A percentile compares a stretch with the other conserved stretches of the same genome.
These are phyloP conservation scores for Cetoscarus ocellatus DNA, from an alignment of 2,797 vertebrate genomes.

Conservation along the genomic window DNA sequence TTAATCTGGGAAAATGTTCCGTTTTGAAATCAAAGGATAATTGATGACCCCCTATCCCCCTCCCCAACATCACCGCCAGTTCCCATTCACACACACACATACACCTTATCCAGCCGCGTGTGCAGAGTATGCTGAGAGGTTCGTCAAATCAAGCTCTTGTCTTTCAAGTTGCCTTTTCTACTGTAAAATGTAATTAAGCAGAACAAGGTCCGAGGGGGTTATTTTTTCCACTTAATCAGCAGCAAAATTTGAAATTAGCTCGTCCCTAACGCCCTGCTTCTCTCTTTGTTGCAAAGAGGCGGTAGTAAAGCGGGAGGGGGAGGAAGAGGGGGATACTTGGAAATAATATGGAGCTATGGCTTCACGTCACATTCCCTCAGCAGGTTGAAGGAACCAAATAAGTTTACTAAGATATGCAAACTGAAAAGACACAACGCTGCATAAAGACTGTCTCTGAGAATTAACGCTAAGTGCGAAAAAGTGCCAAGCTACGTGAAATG, in stretches of 20 bases:
- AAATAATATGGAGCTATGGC: slow-evolving; percentile 77
- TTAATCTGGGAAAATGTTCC: slow-evolving; percentile 79
- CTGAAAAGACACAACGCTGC: no score
- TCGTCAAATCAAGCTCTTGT: slow-evolving; percentile 79
- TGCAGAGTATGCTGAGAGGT: slow-evolving; percentile 50
- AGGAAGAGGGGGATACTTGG: slow-evolving; percentile 19
- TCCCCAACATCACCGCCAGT: slow-evolving; percentile 2
- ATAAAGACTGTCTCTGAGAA: neutral
- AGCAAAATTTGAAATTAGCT: slow-evolving; percentile 85
- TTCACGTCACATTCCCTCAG: slow-evolving; percentile 74
- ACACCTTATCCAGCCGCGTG: slow-evolving; percentile 35
- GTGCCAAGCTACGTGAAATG: slow-evolving; percentile 62
- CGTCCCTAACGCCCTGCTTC: slow-evolving; percentile 77
- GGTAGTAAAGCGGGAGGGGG: neutral
- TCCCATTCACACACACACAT: slow-evolving; percentile 24
- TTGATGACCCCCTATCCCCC: slow-evolving; percentile 69
- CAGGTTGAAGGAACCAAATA: slow-evolving; percentile 75
- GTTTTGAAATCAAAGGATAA: slow-evolving; percentile 84
- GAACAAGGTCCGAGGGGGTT: slow-evolving; percentile 82
- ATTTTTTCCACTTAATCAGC: slow-evolving; percentile 82
- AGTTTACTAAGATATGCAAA: no score
- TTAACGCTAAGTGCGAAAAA: slow-evolving; percentile 49
- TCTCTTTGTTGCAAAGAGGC: slow-evolving; percentile 62
- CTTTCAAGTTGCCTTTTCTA: slow-evolving; percentile 82
- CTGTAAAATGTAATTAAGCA: slow-evolving; percentile 88